Conservation (phyloP, 1,140 invertebrate species). For the Helicoverpa armigera region DNA sequence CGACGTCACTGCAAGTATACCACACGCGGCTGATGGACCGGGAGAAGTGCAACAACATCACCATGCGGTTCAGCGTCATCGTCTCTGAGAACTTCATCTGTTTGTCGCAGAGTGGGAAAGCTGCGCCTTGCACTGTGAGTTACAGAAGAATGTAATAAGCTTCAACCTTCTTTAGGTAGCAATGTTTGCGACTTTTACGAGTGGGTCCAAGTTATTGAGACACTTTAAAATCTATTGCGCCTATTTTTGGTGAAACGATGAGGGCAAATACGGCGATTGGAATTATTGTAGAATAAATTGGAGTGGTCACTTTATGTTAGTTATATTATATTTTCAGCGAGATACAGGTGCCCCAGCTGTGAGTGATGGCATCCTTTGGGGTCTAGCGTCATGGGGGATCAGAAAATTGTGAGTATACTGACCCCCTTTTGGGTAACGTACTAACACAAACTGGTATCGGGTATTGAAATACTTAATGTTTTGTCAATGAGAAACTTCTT, state of each 20-base stretch:
- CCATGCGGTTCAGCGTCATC: conserved; percentile 69
- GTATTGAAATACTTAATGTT: no score
- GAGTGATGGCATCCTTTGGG: conserved; percentile 80
- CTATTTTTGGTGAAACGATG: no score
- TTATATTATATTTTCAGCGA: conserved; percentile 71
- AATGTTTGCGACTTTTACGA: no score
- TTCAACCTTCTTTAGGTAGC: no score
- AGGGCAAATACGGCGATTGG: no score
- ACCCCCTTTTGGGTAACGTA: no score
- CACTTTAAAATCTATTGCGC: no score
- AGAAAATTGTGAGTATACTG: conserved; percentile 75
- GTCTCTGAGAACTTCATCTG: conserved; percentile 78
- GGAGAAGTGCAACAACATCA: conserved; percentile 74
- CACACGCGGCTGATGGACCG: conserved; percentile 66
- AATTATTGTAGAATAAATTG: no score
- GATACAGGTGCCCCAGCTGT: conserved; percentile 80
- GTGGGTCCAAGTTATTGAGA: no score
- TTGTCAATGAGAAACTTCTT: no score
- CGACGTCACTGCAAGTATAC: conserved; percentile 68
- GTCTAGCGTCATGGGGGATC: conserved; percentile 80
- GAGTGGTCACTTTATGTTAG: no score
- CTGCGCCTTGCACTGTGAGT: conserved; percentile 73
- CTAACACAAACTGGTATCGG: no score
- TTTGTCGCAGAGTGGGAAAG: conserved; percentile 67
- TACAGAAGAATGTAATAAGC: not conserved